Percentiles rank a stretch among this genome's conserved stretches.
phyloP scores from a whole-genome alignment of 2,888 invertebrate species.

The Drosophila eohydei region DNA sequence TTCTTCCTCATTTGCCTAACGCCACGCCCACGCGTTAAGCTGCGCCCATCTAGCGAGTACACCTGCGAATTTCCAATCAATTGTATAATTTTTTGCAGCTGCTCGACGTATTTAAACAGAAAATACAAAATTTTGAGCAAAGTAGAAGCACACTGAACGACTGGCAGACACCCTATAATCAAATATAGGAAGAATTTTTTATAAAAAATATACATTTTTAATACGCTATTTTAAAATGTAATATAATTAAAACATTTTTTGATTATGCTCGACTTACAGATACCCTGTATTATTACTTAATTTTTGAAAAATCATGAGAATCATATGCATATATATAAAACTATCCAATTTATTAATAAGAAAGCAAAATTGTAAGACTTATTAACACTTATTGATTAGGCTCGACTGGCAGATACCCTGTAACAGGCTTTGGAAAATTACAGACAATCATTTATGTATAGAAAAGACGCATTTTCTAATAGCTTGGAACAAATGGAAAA shows the following conservation, averaged over 20 bases:
- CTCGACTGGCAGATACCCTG: not conserved
- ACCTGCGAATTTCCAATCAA: conserved; percentile 21
- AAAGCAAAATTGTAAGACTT: not conserved
- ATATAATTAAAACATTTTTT: not conserved
- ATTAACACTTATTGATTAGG: no score
- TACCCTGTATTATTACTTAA: not conserved
- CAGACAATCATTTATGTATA: not conserved
- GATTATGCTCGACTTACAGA: not conserved
- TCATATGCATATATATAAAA: not conserved
- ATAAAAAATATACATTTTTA: not conserved
- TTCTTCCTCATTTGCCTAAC: not conserved
- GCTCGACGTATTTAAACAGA: conserved; percentile 12
- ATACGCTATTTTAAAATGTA: not conserved
- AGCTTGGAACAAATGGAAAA: not conserved
- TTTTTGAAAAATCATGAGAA: no score
- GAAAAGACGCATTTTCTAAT: no score
- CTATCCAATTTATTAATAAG: not conserved
- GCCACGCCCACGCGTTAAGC: not conserved
- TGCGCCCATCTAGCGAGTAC: not conserved
- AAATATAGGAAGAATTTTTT: no score
- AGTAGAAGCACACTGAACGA: no score
- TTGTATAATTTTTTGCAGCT: conserved; percentile 48
- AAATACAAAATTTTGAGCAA: not conserved
- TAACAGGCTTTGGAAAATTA: not conserved
- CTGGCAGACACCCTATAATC: not conserved